Evolutionary conservation across 2,113 vertebrate species (phyloP), one percentile per base, ranked within the genome.

Genomic region (Mugil cephalus): DNA sequence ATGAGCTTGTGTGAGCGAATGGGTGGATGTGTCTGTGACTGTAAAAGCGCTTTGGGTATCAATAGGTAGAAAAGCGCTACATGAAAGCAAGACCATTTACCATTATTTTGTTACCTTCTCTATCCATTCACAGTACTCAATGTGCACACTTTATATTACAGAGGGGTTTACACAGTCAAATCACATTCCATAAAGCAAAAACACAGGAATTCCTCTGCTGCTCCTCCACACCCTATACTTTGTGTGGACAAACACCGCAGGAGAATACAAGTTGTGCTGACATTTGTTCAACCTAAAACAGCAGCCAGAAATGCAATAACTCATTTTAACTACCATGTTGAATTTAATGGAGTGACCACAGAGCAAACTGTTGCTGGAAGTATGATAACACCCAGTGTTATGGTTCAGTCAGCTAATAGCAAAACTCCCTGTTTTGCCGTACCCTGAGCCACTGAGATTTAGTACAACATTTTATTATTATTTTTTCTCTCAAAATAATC

Each of bases 261-360:
- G 13, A 58, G 55, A 71, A 78, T 60, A 64, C 4, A 4, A 80
- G 71, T 2, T 39, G 39, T 74, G 72, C 79, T 75, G 75, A 83
- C 68, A 69, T 65, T 43, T 48, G 47, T 47, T 77, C 52, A 72
- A 81, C 60, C 60, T 62, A 65, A 17, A 76, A 21, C 67, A 59
- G 54, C 69, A 56, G 54, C 43, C 51, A 71, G 5, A 66, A 51
- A 78, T 15, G 19, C 59, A 47, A 74, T 87, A 73, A 87, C 60
- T 86, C 73, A 85, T 19, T 76, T 82, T 53, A 88, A 82, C 75
- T 51, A 39, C 69, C 52, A 17, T 63, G 62, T 35, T 79, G 63
- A 68, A 62, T 66, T 68, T 72, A 73, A 75, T 54, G 48, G 56
- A 67, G 47, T 36, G 40, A 47, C 62, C 50, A 35, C 74, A 81